Base-by-base conservation (phyloP, 2,888 invertebrate genomes). In the Calliphora vomitoria region DNA sequence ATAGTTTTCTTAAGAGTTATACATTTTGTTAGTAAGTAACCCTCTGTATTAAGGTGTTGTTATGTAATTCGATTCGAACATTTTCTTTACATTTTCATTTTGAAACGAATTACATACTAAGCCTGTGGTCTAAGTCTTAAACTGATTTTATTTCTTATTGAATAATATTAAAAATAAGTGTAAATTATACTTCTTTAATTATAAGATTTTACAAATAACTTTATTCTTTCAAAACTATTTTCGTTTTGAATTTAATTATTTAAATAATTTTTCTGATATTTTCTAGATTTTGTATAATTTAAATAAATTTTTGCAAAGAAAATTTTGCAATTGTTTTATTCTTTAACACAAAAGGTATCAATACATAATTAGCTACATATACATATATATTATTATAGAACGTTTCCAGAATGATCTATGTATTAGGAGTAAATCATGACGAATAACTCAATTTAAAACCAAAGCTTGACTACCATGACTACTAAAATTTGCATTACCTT, bases 171-270 rank as follows among this genome's bases (percentile, higher is more conserved):
- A 11, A 47, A 35, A 38, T 47, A 74, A 66, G 6, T 82, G 82
- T 74, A 82, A 66, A 58, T 82, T 74, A 74, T 74, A 58, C 15
- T 76, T 47, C 25, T 47, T 64, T 38, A 58, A 13, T 41, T 53
- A 35, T 75, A 75, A 82, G 82, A 47, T 41, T 74, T 72, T 60
- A 75, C 11, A 58, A 66, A 74, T 82, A 82, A 82, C 64, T 44
- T 68, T 58, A 68, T 50, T 25, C 20, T 55, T 47, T 68, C n/a
- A 20, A 66, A 68, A 55, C 38, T 18, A 58, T 11, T 20, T 31
- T 66, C 35, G n/a, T 82, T 82, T 66, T 58, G 25, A 55, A 44
- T 55, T 71, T 11, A 20, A 55, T 55, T 55, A 55, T 55, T 55
- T 55, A 20, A 20, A 55, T 20, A 8, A 20, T 20, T 10, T 55